Evolutionary conservation across 2,113 vertebrate genomes (phyloP), one percentile per base, ranked within the genome.

Genomic region (Leucopsar rothschildi): DNA sequence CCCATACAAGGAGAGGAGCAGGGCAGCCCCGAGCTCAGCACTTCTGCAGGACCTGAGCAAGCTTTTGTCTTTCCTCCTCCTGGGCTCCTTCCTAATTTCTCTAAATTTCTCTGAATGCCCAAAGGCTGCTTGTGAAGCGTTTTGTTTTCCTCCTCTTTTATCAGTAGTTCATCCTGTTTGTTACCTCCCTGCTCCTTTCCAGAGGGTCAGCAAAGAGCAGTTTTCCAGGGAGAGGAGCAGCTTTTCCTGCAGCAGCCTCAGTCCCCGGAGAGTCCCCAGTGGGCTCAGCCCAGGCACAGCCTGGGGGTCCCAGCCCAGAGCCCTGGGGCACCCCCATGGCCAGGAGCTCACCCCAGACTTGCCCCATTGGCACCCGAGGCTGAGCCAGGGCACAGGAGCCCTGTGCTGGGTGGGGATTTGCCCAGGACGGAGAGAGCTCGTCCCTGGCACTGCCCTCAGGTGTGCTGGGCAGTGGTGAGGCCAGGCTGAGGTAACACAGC

Each of bases 1-100:
- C 94, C 96, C 97, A 95, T 97, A 97, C 94, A 97, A 96, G 97
- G 96, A 73, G 88, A 94, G 88, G 87, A 96, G 90, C 2, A 3
- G 96, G 88, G 22, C 91, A 94, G 96, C 92, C 83, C 77, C 33
- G 50, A 56, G 19, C 82, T 94, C 89, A 71, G 94, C 92, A 28
- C 82, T 87, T 47, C 52, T 80, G 47, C 94, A 64, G 82, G 83
- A 25, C 90, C 64, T 7, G 37, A 84, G 57, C 49, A 25, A 10
- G 72, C 72, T 66, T 76, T 91, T 83, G 55, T 42, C 69, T 66
- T 49, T 4, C 40, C 78, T 86, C 68, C 64, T 66, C 33, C 0
- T 47, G n/a, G 27, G 20, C 82, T 85, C 27, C 23, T 53, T 10
- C 50, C 66, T 22, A 6, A 2, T 28, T 49, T n/a, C 65, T 52